phyloP scores from a whole-genome alignment of 2,113 vertebrate genomes.

The Aphyosemion australe region DNA sequence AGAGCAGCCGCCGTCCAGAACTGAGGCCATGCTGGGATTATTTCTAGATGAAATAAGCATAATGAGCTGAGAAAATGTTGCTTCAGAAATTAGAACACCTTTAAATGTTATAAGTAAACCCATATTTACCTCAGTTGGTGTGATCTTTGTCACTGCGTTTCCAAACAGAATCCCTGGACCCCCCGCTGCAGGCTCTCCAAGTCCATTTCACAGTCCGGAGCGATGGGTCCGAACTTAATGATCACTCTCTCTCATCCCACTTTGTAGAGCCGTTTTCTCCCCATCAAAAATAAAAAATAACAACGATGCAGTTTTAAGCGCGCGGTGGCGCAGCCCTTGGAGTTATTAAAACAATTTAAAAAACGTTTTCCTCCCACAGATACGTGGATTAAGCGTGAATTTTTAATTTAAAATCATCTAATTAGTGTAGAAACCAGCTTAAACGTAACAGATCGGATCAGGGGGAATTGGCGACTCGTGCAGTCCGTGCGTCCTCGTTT shows the following conservation, averaged over 20 bases:
- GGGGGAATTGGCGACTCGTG: neutral
- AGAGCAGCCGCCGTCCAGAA: slow-evolving; percentile 67
- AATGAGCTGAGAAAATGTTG: neutral
- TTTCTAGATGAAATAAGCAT: slow-evolving; percentile 3
- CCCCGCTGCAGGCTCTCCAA: slow-evolving; percentile 55
- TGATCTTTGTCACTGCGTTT: slow-evolving; percentile 20
- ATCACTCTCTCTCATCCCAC: slow-evolving; percentile 9
- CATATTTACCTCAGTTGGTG: slow-evolving; percentile 56
- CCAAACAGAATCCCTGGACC: slow-evolving; percentile 56
- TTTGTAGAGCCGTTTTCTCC: neutral
- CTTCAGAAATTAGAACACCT: neutral
- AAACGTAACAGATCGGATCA: neutral
- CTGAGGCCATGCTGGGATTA: slow-evolving; percentile 55
- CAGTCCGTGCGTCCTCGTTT: slow-evolving; percentile 45
- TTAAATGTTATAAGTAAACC: neutral
- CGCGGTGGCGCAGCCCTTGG: neutral
- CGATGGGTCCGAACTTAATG: slow-evolving; percentile 56
- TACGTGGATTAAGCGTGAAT: neutral
- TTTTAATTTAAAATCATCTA: neutral
- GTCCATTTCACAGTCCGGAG: slow-evolving; percentile 36
- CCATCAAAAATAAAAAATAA: neutral
- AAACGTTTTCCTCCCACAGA: slow-evolving; percentile 2
- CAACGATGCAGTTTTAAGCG: neutral
- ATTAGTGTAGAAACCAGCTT: neutral
- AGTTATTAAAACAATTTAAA: neutral